Base-by-base conservation (phyloP, 2,113 vertebrate genomes). In the Chionodraco myersi region DNA sequence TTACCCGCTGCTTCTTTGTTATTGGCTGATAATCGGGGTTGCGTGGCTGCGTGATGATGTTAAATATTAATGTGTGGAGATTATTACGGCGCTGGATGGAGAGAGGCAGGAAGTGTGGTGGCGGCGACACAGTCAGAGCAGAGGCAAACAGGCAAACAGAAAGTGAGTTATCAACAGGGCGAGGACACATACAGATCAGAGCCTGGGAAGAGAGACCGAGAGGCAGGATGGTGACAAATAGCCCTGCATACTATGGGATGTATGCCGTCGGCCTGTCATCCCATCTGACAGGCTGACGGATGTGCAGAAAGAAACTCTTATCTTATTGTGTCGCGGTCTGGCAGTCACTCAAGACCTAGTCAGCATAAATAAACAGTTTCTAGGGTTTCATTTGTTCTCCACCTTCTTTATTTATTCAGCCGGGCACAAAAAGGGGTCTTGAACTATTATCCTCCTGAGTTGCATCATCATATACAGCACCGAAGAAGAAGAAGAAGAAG, bases 281-380 rank as follows among this genome's bases (percentile, higher is more conserved):
- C 82, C 64, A 36, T 85, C 88, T n/a, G n/a, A n/a, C 93, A 91
- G 84, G 76, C 90, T 95, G 94, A 95, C 72, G 85, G 88, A 94
- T 95, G 92, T 85, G 90, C 92, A 86, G 89, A 91, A 80, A 89
- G 86, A 78, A 90, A 88, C 89, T 93, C 92, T 94, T 94, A 94
- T 95, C 93, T 94, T 94, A 92, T 94, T 94, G 94, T 91, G 86
- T 93, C 93, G 94, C 93, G 94, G 93, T 93, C 94, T 94, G 93
- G 92, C 94, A 94, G 90, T 90, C 91, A 90, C 91, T 95, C 90
- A 93, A 93, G 90, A 87, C 86, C 87, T 90, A 90, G 88, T 91
- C 89, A 90, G 93, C 92, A 94, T 94, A 92, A 94, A 95, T 91
- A 94, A 94, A 93, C 93, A 95, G 93, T 93, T 69, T 76, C 72